Percentiles rank a stretch among this genome's conserved stretches.
Conservation (phyloP, 2,113 vertebrate genomes). For the Semnopithecus entellus region DNA sequence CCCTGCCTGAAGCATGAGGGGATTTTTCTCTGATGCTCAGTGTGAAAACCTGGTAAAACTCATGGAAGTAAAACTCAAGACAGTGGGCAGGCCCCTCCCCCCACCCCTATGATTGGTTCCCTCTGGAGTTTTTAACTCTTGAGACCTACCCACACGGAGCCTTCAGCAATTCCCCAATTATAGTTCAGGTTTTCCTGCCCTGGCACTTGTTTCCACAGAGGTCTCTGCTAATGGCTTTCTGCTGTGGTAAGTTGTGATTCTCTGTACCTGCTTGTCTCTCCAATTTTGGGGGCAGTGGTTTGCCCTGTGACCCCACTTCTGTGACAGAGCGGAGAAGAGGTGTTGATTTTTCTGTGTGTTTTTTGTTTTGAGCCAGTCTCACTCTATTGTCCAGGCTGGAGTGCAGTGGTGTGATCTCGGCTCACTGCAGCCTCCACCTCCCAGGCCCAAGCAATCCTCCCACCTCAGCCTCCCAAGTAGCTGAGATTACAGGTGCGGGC, state of each 20-base stretch:
- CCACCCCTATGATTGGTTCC: no score
- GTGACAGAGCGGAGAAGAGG: neutral
- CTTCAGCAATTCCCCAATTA: neutral
- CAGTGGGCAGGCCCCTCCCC: neutral
- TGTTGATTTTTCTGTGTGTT: neutral
- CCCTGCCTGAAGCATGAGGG: neutral
- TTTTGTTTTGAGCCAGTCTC: no score
- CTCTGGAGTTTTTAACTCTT: neutral
- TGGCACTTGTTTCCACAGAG: neutral
- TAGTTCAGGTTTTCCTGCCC: neutral
- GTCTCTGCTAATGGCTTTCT: neutral
- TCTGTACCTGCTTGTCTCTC: neutral
- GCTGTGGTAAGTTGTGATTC: neutral
- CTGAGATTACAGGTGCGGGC: no score
- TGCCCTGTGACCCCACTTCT: neutral
- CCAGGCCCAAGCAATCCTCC: no score
- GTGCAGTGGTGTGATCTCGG: no score
- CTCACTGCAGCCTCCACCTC: no score
- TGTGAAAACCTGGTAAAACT: neutral
- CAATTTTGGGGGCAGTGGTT: neutral
- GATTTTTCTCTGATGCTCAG: neutral
- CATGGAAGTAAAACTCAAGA: neutral
- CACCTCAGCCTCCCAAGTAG: no score
- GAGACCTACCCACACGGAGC: neutral
- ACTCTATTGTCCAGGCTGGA: no score